Evolutionary conservation across 2,797 vertebrate species (phyloP).

Genomic region (Syngnathus rostellatus): DNA sequence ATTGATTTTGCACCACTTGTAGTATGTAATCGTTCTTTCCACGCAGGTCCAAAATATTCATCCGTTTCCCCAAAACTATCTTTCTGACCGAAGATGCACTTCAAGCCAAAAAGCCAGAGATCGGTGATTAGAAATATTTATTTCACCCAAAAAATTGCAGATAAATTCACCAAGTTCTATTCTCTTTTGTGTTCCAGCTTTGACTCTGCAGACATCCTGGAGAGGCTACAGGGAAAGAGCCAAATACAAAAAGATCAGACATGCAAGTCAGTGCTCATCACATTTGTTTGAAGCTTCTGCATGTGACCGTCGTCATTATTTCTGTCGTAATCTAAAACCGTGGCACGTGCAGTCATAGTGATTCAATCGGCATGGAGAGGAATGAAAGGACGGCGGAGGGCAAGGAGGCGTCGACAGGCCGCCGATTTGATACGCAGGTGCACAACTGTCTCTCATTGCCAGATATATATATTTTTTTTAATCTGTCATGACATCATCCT

Average conservation of each 20-base stretch:
- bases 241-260: conserved; percentile 84
- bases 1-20: background rate
- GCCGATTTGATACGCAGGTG: conserved; percentile 83
- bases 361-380: conserved; percentile 97
- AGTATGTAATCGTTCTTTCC: background rate
- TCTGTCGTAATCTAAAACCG: background rate
- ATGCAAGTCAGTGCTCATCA: conserved; percentile 69
- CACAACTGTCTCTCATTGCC: conserved; percentile 1
- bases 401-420: conserved; percentile 80
- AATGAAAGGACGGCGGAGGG: conserved; percentile 82
- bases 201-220: conserved; percentile 88
- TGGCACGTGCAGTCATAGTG: conserved; percentile 68
- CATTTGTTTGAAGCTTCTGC: background rate
- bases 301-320: background rate
- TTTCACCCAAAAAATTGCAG: background rate
- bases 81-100: conserved; percentile 92
- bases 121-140: conserved; percentile 69
- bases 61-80: conserved; percentile 93
- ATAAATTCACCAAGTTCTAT: background rate
- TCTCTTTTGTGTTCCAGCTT: conserved; percentile 63
- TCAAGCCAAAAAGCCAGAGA: conserved; percentile 83
- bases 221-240: conserved; percentile 84
- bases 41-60: conserved; percentile 94
- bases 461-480: background rate
- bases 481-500: background rate